Conservation (phyloP, 2,888 invertebrate genomes). For the Hydropsyche betteni region DNA sequence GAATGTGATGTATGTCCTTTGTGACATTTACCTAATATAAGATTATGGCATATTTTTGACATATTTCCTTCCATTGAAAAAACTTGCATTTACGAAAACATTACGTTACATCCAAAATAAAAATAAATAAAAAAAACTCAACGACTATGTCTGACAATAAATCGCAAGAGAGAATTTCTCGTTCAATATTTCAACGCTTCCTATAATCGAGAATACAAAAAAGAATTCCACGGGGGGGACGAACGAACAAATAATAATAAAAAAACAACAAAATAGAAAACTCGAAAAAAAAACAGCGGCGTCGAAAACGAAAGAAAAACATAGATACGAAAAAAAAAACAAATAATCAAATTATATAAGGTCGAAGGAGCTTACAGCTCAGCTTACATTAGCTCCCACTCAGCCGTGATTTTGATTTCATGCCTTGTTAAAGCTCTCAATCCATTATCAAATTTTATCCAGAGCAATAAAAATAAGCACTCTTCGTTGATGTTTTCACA, state of each 20-base stretch:
- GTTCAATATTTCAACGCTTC: too few relatives aligned
- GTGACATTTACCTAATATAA: too few relatives aligned
- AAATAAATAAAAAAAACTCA: too few relatives aligned
- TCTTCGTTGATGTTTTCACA: not conserved
- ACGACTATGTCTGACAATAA: too few relatives aligned
- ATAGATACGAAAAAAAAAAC: slow-evolving; percentile 32
- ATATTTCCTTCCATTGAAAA: too few relatives aligned
- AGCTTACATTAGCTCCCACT: slow-evolving; percentile 34
- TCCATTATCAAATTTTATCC: slow-evolving; percentile 43
- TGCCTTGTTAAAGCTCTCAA: slow-evolving; percentile 42
- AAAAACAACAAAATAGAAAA: not conserved
- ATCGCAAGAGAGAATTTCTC: too few relatives aligned
- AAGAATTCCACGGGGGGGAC: not conserved
- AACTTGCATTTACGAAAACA: too few relatives aligned
- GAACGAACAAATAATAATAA: too few relatives aligned
- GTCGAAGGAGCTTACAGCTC: slow-evolving; percentile 23
- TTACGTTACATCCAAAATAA: too few relatives aligned
- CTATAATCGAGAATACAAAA: not conserved
- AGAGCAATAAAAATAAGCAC: slow-evolving; percentile 24
- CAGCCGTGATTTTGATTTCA: slow-evolving; percentile 45
- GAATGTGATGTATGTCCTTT: too few relatives aligned
- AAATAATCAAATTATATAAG: slow-evolving; percentile 47
- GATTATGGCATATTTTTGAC: too few relatives aligned
- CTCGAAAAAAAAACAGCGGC: slow-evolving; percentile 35
- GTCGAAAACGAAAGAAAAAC: slow-evolving; percentile 4